phyloP scores from a whole-genome alignment of 2,888 invertebrate genomes.

The Mayetiola destructor region DNA sequence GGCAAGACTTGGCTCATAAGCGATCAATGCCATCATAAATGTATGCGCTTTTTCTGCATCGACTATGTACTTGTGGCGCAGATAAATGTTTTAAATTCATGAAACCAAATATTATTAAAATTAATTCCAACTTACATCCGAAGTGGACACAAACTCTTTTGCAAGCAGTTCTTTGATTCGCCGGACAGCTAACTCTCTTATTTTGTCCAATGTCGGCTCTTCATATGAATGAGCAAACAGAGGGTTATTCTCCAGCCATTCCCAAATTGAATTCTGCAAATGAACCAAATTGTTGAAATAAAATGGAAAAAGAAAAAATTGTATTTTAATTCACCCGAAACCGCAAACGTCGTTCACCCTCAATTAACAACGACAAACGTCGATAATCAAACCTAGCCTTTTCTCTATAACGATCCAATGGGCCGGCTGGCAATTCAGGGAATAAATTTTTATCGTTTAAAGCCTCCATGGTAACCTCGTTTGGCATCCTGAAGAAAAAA shows the following conservation, averaged over 20 bases:
- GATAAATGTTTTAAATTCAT: background rate
- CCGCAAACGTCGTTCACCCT: slow-evolving; percentile 39
- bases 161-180: slow-evolving; percentile 49
- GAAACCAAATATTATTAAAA: background rate
- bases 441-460: slow-evolving; percentile 35
- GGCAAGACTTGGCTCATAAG: slow-evolving; percentile 46
- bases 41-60: slow-evolving; percentile 39
- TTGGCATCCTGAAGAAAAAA: background rate
- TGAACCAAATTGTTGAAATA: slow-evolving; percentile 15
- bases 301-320: background rate
- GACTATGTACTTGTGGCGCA: slow-evolving; percentile 31
- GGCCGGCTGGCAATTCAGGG: slow-evolving; percentile 47
- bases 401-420: slow-evolving; percentile 46
- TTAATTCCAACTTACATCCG: slow-evolving; percentile 33
- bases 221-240: slow-evolving; percentile 39
- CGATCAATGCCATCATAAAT: slow-evolving; percentile 41
- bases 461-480: background rate
- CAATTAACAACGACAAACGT: slow-evolving; percentile 39
- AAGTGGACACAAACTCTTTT: slow-evolving; percentile 44
- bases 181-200: slow-evolving; percentile 41
- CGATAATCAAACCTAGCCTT: slow-evolving; percentile 55
- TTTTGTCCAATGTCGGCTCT: slow-evolving; percentile 41
- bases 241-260: slow-evolving; percentile 43
- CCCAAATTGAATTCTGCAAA: slow-evolving; percentile 42
- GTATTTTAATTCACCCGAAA: slow-evolving; percentile 34